A percentile compares a stretch with the other conserved stretches of the same genome.
Conservation (phyloP, 2,888 invertebrate genomes). For the Cosmorhoe ocellata region DNA sequence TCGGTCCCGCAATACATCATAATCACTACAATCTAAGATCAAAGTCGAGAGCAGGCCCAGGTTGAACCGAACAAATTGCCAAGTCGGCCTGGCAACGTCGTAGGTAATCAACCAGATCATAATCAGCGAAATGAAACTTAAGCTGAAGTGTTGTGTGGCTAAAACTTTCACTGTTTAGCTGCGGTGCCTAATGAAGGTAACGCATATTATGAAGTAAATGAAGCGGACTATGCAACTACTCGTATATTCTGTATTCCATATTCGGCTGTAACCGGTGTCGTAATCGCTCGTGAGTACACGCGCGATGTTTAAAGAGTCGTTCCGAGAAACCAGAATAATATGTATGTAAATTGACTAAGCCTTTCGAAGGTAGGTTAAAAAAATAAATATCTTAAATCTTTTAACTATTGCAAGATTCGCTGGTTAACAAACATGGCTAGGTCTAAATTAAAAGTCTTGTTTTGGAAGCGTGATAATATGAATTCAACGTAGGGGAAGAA, state of each 20-base stretch:
- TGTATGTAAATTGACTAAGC: background rate
- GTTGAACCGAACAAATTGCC: conserved; percentile 54
- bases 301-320: conserved; percentile 3
- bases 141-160: conserved; percentile 34
- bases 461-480: too few relatives aligned
- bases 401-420: too few relatives aligned
- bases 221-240: conserved; percentile 14
- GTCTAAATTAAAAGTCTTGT: too few relatives aligned
- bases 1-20: conserved; percentile 41
- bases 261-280: conserved; percentile 5
- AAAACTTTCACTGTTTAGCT: conserved; percentile 61
- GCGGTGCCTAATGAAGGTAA: conserved; percentile 37
- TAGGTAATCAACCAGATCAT: conserved; percentile 54
- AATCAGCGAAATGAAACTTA: conserved; percentile 71
- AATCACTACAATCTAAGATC: conserved; percentile 52
- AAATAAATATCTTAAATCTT: too few relatives aligned
- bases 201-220: conserved; percentile 17
- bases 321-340: conserved; percentile 3
- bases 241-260: conserved; percentile 8
- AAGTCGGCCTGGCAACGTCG: conserved; percentile 58
- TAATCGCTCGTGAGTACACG: conserved; percentile 7
- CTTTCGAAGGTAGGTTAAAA: too few relatives aligned
- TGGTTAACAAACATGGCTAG: too few relatives aligned
- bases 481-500: too few relatives aligned
- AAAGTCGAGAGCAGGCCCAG: conserved; percentile 51